Conservation (phyloP, 2,113 vertebrate species). For the Falcunculus frontatus region DNA sequence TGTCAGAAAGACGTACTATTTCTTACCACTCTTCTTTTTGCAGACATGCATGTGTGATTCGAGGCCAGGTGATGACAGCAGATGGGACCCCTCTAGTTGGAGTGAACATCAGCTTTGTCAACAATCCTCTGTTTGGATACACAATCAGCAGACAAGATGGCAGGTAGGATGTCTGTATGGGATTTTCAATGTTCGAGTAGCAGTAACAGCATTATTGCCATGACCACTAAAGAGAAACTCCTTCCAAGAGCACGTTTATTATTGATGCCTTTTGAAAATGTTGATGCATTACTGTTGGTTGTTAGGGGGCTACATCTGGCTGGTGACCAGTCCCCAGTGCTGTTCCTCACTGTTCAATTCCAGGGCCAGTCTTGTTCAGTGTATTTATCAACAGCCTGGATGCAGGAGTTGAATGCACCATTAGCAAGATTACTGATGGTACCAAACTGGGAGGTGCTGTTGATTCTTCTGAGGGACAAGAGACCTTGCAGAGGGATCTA, state of each 20-base stretch:
- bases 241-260: neutral
- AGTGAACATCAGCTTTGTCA: constrained; percentile 96
- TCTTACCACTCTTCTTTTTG: neutral
- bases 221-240: neutral
- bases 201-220: neutral
- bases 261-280: neutral
- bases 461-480: neutral
- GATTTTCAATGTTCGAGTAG: neutral
- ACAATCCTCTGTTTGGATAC: constrained; percentile 88
- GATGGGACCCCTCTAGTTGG: constrained; percentile 96
- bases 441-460: neutral
- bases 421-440: neutral
- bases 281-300: neutral
- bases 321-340: rapidly evolving
- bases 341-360: neutral
- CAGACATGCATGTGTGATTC: constrained; percentile 95
- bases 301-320: neutral
- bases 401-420: neutral
- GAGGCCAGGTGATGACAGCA: constrained; percentile 94
- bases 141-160: constrained; percentile 96
- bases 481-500: neutral
- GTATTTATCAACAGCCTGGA: neutral
- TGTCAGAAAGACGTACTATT: neutral
- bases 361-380: neutral
- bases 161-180: constrained; percentile 76